Conservation (phyloP, 2,113 vertebrate genomes). For the Dicaeum eximium region DNA sequence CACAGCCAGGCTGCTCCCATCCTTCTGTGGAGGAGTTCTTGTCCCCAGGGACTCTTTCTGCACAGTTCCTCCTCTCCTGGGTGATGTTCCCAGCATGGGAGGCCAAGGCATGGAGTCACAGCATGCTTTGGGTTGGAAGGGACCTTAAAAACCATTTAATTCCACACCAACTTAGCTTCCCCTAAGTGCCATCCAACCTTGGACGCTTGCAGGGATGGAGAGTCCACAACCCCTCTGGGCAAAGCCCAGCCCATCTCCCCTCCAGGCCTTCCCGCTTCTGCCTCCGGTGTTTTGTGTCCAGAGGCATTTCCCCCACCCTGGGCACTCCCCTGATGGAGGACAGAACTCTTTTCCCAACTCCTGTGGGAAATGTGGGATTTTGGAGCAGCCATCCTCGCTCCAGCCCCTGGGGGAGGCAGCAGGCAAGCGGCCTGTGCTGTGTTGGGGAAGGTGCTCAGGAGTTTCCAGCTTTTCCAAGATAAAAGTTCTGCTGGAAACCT, state of each 20-base stretch:
- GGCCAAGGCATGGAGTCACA: neutral
- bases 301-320: neutral
- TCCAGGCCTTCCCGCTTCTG: neutral
- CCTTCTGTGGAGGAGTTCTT: neutral
- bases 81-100: neutral
- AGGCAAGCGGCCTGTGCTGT: fast-evolving
- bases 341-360: neutral
- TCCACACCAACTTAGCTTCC: neutral
- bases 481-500: neutral
- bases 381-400: fast-evolving
- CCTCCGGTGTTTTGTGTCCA: neutral
- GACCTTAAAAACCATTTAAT: neutral
- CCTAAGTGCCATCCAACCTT: fast-evolving
- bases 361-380: neutral
- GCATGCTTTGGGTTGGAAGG: neutral
- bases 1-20: neutral
- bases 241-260: neutral
- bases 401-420: neutral
- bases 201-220: neutral
- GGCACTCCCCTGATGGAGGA: neutral
- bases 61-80: neutral
- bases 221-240: neutral
- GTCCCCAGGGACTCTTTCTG: neutral
- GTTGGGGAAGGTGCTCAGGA: neutral
- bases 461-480: neutral